Percentiles rank a stretch among this genome's conserved stretches.
Conservation (phyloP, 2,113 vertebrate genomes). For the Apeltes quadracus region DNA sequence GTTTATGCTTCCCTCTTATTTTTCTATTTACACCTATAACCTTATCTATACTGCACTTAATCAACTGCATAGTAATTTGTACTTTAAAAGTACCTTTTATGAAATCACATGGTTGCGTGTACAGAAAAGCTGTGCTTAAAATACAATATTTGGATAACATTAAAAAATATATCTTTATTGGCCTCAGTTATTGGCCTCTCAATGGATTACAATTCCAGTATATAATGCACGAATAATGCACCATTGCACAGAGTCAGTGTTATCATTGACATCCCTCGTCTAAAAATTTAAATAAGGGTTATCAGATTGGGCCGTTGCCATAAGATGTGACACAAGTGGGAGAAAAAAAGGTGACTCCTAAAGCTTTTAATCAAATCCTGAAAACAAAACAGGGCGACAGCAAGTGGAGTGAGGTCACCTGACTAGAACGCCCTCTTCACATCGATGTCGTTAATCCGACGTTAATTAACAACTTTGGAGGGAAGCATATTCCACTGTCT, state of each 20-base stretch:
- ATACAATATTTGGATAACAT: conserved; percentile 2
- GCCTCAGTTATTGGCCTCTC: conserved; percentile 29
- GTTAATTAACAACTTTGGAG: conserved; percentile 80
- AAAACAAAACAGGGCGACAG: conserved; percentile 67
- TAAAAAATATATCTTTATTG: no score
- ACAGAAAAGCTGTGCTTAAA: neutral
- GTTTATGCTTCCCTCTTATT: neutral
- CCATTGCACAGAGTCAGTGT: conserved; percentile 32
- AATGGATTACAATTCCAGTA: conserved; percentile 30
- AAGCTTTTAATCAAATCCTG: conserved; percentile 50
- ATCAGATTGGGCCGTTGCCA: conserved; percentile 45
- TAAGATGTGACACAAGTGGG: conserved; percentile 36
- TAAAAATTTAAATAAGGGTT: conserved; percentile 57
- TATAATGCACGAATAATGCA: conserved; percentile 24
- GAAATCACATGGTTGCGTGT: no score
- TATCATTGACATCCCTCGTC: conserved; percentile 42
- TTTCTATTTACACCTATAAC: neutral
- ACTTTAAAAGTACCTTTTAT: neutral
- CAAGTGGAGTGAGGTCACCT: conserved; percentile 69
- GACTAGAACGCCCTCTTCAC: conserved; percentile 72
- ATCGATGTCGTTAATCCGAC: conserved; percentile 78
- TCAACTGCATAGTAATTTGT: neutral
- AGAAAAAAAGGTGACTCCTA: conserved; percentile 27
- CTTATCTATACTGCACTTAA: neutral
- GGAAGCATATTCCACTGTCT: conserved; percentile 80